phyloP scores from a whole-genome alignment of 2,888 invertebrate species.

The Buathra laborator region DNA sequence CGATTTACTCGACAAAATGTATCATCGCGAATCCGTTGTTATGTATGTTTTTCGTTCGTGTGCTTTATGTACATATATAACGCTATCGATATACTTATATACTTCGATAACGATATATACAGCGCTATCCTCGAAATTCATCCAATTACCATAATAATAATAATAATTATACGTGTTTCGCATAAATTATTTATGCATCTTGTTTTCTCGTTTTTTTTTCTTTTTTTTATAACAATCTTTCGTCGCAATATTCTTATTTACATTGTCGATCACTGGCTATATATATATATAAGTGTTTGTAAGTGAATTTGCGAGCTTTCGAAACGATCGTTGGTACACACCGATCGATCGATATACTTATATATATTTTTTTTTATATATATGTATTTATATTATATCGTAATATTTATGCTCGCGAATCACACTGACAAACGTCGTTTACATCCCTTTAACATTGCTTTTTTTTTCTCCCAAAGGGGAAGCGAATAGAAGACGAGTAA shows the following conservation, averaged over 20 bases:
- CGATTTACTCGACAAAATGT: neutral
- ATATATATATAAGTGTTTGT: neutral
- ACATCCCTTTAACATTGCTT: slow-evolving; percentile 51
- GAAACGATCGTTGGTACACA: slow-evolving; percentile 65
- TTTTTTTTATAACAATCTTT: slow-evolving; percentile 42
- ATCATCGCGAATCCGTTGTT: slow-evolving; percentile 4
- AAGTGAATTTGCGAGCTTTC: slow-evolving; percentile 50
- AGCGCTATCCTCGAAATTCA: slow-evolving; percentile 33
- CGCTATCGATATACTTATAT: slow-evolving; percentile 13
- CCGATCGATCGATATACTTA: slow-evolving; percentile 35
- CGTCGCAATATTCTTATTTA: slow-evolving; percentile 50
- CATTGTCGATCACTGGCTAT: slow-evolving; percentile 54
- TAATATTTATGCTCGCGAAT: slow-evolving; percentile 35
- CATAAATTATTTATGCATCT: slow-evolving; percentile 49
- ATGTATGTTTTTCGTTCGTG: slow-evolving; percentile 26
- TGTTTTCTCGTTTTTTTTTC: neutral
- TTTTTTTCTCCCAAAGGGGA: slow-evolving; percentile 16
- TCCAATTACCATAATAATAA: slow-evolving; percentile 42
- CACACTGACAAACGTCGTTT: slow-evolving; percentile 52
- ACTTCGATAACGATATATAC: neutral
- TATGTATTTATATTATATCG: slow-evolving; percentile 15
- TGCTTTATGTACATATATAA: slow-evolving; percentile 15
- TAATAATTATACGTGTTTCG: slow-evolving; percentile 37
- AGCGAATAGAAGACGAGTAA: slow-evolving; percentile 50
- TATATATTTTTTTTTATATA: slow-evolving; percentile 6